phyloP scores from a whole-genome alignment of 2,888 invertebrate species.

The Kryphioiulus occultus region DNA sequence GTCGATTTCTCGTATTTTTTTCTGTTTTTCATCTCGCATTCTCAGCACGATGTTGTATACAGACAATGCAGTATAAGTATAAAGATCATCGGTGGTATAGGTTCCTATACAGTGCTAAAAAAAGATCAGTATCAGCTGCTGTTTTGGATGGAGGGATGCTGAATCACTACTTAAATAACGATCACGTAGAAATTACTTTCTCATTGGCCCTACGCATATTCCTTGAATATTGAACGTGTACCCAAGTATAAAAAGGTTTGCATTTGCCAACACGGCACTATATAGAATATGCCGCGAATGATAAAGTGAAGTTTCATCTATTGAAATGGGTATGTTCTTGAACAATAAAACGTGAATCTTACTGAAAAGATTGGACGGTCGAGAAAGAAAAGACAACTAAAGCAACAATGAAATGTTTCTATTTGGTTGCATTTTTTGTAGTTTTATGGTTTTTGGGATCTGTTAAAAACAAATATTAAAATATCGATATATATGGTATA shows the following conservation, averaged over 20 bases:
- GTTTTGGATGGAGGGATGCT: conserved; percentile 12
- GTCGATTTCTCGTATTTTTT: not conserved
- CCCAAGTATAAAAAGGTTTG: not conserved
- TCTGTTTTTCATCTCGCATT: not conserved
- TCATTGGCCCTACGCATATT: conserved; percentile 20
- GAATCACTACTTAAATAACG: conserved; percentile 36
- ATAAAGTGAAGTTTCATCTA: no score
- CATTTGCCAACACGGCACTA: not conserved
- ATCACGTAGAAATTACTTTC: conserved; percentile 24
- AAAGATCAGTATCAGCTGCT: conserved; percentile 24
- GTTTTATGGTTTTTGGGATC: no score
- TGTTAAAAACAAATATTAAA: no score
- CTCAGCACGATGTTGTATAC: conserved; percentile 6
- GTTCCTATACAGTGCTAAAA: not conserved
- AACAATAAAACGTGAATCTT: no score
- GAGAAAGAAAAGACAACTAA: no score
- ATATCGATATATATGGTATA: no score
- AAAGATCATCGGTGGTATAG: not conserved
- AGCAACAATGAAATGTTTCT: no score
- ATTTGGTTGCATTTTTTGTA: no score
- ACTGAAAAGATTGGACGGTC: no score
- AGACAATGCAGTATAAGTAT: conserved; percentile 19
- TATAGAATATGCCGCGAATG: not conserved
- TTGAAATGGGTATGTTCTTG: no score
- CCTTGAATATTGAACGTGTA: not conserved